Evolutionary conservation across 2,888 invertebrate species (phyloP).

Genomic region (Sialis lutaria): DNA sequence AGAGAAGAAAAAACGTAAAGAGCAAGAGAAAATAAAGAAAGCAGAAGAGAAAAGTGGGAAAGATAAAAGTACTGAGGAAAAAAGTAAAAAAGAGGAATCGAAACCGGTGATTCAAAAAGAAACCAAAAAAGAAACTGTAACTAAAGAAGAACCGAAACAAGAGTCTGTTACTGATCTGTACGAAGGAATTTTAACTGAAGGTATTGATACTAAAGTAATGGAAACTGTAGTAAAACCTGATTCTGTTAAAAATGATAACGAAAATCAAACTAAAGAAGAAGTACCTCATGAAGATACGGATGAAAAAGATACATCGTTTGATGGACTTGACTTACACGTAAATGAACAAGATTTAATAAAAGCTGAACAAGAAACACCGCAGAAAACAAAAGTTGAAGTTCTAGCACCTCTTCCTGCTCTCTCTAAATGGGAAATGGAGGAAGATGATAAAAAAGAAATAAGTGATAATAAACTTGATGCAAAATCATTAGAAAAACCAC

Average conservation of each 20-base stretch:
- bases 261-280: conserved; percentile 13
- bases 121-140: conserved; percentile 22
- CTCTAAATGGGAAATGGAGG: conserved; percentile 81
- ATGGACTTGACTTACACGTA: conserved; percentile 38
- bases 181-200: conserved; percentile 33
- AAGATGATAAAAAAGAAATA: conserved; percentile 33
- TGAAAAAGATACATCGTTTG: conserved; percentile 33
- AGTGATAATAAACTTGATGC: conserved; percentile 23
- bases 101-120: conserved; percentile 13
- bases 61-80: conserved; percentile 19
- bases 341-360: conserved; percentile 36
- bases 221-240: conserved; percentile 34
- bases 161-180: conserved; percentile 25
- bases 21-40: conserved; percentile 33
- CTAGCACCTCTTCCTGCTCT: conserved; percentile 58
- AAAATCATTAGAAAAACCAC: conserved; percentile 28
- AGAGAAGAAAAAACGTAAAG: conserved; percentile 31
- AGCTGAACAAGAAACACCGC: conserved; percentile 23
- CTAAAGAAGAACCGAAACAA: conserved; percentile 21
- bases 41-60: conserved; percentile 36
- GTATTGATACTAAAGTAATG: conserved; percentile 36
- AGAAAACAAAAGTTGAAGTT: conserved; percentile 30
- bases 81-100: conserved; percentile 19
- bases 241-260: conserved; percentile 15
- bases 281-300: conserved; percentile 22